phyloP scores from a whole-genome alignment of 37 sponge, comb jelly and placozoan genomes.

The Haliclona indistincta region DNA sequence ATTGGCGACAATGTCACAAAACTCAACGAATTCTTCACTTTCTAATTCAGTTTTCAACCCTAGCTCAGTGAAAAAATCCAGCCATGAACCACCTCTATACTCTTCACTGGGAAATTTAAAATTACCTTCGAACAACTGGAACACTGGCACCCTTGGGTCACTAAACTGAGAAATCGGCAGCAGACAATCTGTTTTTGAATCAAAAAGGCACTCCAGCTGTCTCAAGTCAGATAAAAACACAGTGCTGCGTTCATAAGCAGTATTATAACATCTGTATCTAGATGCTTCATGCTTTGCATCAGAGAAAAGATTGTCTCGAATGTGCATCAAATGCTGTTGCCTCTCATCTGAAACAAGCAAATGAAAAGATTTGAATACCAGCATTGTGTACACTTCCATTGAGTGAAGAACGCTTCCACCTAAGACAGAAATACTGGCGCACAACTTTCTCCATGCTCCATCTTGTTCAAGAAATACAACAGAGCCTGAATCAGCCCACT shows the following conservation, averaged over 20 bases:
- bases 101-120: conserved; percentile 5
- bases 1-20: conserved; percentile 7
- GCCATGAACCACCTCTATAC: conserved; percentile 2
- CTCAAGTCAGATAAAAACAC: too few relatives aligned
- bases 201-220: too few relatives aligned
- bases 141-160: conserved; percentile 6
- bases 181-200: too few relatives aligned
- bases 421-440: not conserved
- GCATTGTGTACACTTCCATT: not conserved
- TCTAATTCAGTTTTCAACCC: conserved; percentile 6
- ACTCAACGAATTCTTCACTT: conserved; percentile 10
- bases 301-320: not conserved
- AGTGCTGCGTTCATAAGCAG: too few relatives aligned
- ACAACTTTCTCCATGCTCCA: not conserved
- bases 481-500: not conserved
- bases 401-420: not conserved
- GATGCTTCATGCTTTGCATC: not conserved
- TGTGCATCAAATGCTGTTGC: not conserved
- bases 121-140: not conserved
- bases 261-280: not conserved
- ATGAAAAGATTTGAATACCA: conserved; percentile 5
- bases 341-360: not conserved
- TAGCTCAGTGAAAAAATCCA: conserved; percentile 16
- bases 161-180: conserved; percentile 16
- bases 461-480: not conserved